phyloP scores from a whole-genome alignment of 1,140 invertebrate genomes.

The Cryptotermes secundus region DNA sequence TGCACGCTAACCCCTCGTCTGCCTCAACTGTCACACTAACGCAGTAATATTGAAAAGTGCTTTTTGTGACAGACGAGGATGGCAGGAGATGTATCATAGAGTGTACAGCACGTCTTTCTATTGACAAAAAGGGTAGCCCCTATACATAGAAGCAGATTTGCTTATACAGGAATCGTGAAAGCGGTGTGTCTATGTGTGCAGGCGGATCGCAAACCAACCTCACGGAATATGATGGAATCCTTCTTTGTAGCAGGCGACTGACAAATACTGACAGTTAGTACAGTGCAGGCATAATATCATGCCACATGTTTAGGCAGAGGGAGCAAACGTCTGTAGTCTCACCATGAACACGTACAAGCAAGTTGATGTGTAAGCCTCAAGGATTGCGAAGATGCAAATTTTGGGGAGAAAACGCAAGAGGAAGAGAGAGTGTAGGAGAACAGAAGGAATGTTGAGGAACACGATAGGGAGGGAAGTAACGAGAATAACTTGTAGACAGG shows the following conservation, averaged over 20 bases:
- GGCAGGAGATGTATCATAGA: not conserved
- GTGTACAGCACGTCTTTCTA: too few species aligned
- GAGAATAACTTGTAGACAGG: too few species aligned
- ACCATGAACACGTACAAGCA: too few species aligned
- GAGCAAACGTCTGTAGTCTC: too few species aligned
- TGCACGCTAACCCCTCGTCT: not conserved
- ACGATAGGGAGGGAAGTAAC: too few species aligned
- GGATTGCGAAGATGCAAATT: too few species aligned
- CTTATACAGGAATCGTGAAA: not conserved
- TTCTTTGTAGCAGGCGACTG: not conserved
- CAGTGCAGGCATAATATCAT: not conserved
- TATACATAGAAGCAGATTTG: constrained; percentile 9
- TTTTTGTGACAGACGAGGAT: not conserved
- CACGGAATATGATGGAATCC: constrained; percentile 10
- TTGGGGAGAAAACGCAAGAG: too few species aligned
- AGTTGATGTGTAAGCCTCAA: too few species aligned
- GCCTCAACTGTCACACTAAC: not conserved
- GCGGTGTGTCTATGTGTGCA: not conserved
- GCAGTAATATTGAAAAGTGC: constrained; percentile 17
- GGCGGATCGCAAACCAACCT: not conserved
- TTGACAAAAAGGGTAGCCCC: not conserved
- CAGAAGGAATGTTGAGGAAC: too few species aligned
- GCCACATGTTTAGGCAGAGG: too few species aligned
- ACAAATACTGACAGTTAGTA: not conserved
- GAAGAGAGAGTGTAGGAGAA: too few species aligned